Base-by-base conservation (phyloP, 2,888 invertebrate species). In the Leptinotarsa juncta region DNA sequence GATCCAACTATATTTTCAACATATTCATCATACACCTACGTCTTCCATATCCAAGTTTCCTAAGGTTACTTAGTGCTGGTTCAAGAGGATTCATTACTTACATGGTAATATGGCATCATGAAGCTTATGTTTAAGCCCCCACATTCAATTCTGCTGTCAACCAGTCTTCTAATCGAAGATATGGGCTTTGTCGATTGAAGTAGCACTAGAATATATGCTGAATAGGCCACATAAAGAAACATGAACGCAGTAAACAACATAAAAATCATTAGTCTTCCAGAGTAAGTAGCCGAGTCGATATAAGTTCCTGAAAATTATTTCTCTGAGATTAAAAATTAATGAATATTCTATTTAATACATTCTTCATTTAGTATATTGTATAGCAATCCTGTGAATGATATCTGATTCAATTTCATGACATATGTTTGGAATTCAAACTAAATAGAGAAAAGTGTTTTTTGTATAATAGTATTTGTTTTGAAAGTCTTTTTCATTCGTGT, bases 121-220 rank as follows among this genome's bases (percentile, higher is more conserved):
- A 88, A 90, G 23, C 85, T 83, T n/a, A 85, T 81, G 67, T 90
- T 87, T 68, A 88, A 84, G 3, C 87, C 86, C 3, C 87, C 89
- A 16, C 88, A 80, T 67, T 85, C 86, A 65, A 90, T 81, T 4
- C 88, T 87, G 71, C 89, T 89, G n/a, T 86, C 81, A 3, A 87
- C 78, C 15, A 90, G 82, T 70, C 89, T 88, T 1, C 82, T 67
- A 3, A 87, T 70, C 3, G 87, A 87, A 49, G 84, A 85, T 65
- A 90, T 87, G 12, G 88, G 86, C 3, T 85, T 83, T 3, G 89
- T 88, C 0, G 90, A 88, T 79, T 89, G 89, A 15, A 90, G 84
- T n/a, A 90, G 83, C 4, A 89, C 89, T 15, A 90, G 88, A 70
- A 90, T 89, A 78, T 89, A 89, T 4, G 90, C 90, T 3, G 90